Percentiles rank a stretch among this genome's conserved stretches.
Evolutionary conservation across 2,888 invertebrate species (phyloP).

Genomic region (Conistra vaccinii): DNA sequence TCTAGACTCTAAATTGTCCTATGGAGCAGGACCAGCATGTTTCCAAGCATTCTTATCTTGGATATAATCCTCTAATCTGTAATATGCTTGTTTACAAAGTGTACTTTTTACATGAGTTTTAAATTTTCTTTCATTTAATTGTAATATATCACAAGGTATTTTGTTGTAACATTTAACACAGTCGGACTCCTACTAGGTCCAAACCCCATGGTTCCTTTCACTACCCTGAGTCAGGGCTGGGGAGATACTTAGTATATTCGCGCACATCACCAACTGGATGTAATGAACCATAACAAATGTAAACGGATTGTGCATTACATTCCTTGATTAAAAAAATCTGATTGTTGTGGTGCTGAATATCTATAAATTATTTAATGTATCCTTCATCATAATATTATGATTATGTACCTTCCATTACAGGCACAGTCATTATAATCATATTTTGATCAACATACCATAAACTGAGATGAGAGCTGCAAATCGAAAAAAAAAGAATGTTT

Average conservation of each 20-base stretch:
- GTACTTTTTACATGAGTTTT: too few relatives aligned
- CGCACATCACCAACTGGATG: too few relatives aligned
- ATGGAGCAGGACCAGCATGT: too few relatives aligned
- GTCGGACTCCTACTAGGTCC: neutral
- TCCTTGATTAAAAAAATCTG: neutral
- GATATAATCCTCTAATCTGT: too few relatives aligned
- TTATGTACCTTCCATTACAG: neutral
- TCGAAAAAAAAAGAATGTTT: neutral
- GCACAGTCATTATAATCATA: neutral
- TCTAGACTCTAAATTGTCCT: too few relatives aligned
- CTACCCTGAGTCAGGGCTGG: neutral
- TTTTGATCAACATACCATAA: neutral
- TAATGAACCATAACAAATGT: neutral
- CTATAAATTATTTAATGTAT: neutral
- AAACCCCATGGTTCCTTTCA: neutral
- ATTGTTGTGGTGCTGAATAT: neutral
- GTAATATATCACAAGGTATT: too few relatives aligned
- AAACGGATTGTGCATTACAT: neutral
- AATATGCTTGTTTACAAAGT: too few relatives aligned
- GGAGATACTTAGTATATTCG: neutral
- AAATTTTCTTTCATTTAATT: too few relatives aligned
- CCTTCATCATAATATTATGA: neutral
- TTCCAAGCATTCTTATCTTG: too few relatives aligned
- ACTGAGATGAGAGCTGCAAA: neutral
- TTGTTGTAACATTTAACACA: too few relatives aligned